Evolutionary conservation across 1,140 invertebrate species (phyloP), one percentile per base, ranked within the genome.

Genomic region (Eubasilissa regina): DNA sequence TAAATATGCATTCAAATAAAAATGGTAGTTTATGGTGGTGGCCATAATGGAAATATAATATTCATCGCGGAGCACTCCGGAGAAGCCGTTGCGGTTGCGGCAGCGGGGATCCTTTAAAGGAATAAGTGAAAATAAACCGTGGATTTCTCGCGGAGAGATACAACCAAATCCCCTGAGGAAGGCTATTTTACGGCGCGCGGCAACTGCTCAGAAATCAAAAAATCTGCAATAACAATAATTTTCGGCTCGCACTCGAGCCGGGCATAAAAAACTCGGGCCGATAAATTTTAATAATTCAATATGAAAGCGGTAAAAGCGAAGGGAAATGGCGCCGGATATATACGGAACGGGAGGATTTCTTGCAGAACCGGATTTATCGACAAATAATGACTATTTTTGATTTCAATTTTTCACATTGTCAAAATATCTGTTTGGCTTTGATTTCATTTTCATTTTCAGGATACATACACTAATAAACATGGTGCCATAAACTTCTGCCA

Each of bases 201-300:
- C 76, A 72, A 77, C 79, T 77, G 79, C 79, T 83, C 76, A 83
- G 81, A 83, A 83, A 83, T 83, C 81, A 83, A 83, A 83, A 83
- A 83, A 83, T 83, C 81, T 79, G 79, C 81, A 80, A 83, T 83
- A 83, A 83, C 81, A 83, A 83, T 83, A 83, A 83, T 83, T 83
- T 79, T 79, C 51, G 73, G 75, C 15, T 55, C 45, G 75, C 75
- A 78, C 21, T 74, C 60, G 44, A 47, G 60, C 77, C 56, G 44
- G 55, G 58, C 53, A 73, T 25, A 75, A 82, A 82, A 80, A 83
- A 77, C 79, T 77, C 79, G 25, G 76, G 74, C 68, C 81, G 81
- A 83, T 83, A 83, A 83, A 83, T 83, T 80, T 83, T 83, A 83
- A 83, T 83, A 83, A 83, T 83, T 83, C 81, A 83, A 83, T 83